These are phyloP conservation scores for Hydrozoanthus tunicans DNA, from an alignment of 64 coral and sea anemone genomes.

Conservation along the genomic window DNA sequence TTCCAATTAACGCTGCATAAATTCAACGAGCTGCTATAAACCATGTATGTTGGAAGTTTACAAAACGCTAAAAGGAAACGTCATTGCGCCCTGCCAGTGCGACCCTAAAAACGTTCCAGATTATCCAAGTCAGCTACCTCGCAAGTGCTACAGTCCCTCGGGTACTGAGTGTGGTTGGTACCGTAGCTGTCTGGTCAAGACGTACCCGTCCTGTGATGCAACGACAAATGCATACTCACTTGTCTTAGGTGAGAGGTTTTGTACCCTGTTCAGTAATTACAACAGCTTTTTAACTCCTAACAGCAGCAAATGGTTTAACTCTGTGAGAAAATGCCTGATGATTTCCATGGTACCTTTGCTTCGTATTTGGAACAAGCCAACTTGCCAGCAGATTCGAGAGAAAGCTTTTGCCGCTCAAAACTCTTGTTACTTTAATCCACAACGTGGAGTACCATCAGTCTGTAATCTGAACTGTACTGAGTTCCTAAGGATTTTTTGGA, in stretches of 20 bases:
- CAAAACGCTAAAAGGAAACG: constrained; percentile 3
- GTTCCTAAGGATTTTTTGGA: constrained; percentile 46
- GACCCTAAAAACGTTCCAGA: background rate
- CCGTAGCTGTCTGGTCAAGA: constrained; percentile 48
- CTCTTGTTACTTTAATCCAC: constrained; percentile 51
- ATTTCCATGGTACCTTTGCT: constrained; percentile 58
- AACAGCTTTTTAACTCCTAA: background rate
- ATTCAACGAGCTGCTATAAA: constrained; percentile 51
- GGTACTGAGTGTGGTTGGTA: constrained; percentile 57
- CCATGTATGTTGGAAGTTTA: constrained; percentile 77
- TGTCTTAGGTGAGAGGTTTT: constrained; percentile 55
- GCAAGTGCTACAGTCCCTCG: constrained; percentile 46
- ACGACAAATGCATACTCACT: constrained; percentile 46
- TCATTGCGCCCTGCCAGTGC: constrained; percentile 47
- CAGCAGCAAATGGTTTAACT: constrained; percentile 43
- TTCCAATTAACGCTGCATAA: background rate
- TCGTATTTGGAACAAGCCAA: constrained; percentile 30
- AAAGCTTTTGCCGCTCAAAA: constrained; percentile 51
- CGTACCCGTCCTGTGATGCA: constrained; percentile 1
- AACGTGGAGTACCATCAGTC: constrained; percentile 15
- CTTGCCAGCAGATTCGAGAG: constrained; percentile 37
- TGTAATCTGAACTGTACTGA: constrained; percentile 52
- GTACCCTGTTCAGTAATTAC: constrained; percentile 1
- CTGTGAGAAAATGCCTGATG: constrained; percentile 59
- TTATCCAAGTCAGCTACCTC: background rate